Base-by-base conservation (phyloP, 1,140 invertebrate species). In the Zaprionus inermis region DNA sequence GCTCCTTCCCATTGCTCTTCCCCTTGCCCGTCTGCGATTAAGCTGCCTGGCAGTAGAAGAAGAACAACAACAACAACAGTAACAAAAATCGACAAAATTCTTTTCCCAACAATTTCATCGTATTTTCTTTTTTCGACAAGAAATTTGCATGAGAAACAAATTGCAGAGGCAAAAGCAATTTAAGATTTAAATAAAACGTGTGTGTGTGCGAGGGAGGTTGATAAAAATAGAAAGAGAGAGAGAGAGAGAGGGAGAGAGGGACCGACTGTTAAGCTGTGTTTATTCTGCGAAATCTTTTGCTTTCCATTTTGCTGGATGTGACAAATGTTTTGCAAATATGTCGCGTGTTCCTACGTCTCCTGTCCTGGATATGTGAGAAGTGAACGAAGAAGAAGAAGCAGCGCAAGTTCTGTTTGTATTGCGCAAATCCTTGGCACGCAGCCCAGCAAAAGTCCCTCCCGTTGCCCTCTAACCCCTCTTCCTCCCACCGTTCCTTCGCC, bases 121-220 rank as follows among this genome's bases (percentile, higher is more conserved):
- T 64, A 41, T 28, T 30, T 36, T 20, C 30, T 57, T 55, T 58
- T 57, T 55, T 58, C 20, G 56, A 28, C 9, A 36, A 46, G 22
- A 76, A 74, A 88, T 86, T 88, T 86, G 64, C 85, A 86, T 86
- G 69, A 56, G 58, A 88, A 82, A 88, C 83, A 86, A 88, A 86
- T 86, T 88, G 82, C 56, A 72, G 70, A 67, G 67, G 76, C 79
- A 78, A 88, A 88, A 85, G 81, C 83, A 86, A 86, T 83, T 82
- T 88, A 68, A 32, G 76, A 76, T 86, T 79, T 79, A 86, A 86
- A 76, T 76, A 79, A 88, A 64, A 81, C 68, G 79, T 66, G 49
- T 69, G 36, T 49, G 57, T 32, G 56, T 12, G 38, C 6, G 38
- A 32, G n/a, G n/a, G n/a, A n/a, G n/a, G n/a, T n/a, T n/a, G n/a